A percentile compares a stretch with the other conserved stretches of the same genome.
Evolutionary conservation across 2,797 vertebrate species (phyloP).

Genomic region (Cossypha heuglini): DNA sequence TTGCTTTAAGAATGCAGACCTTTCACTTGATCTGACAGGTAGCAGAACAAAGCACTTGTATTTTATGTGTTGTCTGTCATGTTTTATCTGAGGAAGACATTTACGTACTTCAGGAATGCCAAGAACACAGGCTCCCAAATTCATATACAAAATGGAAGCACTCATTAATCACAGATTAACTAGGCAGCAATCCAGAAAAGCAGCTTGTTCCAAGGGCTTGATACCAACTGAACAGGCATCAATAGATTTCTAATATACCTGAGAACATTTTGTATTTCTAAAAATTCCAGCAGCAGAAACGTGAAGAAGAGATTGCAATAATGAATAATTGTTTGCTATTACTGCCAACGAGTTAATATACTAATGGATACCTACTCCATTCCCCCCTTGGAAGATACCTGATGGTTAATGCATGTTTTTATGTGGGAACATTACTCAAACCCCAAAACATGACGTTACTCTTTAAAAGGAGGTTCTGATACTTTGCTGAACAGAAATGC

Average conservation of each 20-base stretch:
- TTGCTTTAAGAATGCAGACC: background rate
- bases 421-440: background rate
- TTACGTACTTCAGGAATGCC: background rate
- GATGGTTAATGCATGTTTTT: slow-evolving; percentile 13
- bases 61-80: slow-evolving; percentile 35
- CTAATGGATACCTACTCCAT: background rate
- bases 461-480: background rate
- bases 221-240: slow-evolving; percentile 44
- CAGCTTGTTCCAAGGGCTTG: slow-evolving; percentile 15
- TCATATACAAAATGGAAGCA: slow-evolving; percentile 17
- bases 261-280: slow-evolving; percentile 11
- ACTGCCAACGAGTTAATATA: background rate
- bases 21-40: slow-evolving; percentile 17
- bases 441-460: background rate
- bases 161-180: slow-evolving; percentile 23
- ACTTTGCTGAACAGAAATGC: background rate
- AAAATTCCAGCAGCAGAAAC: background rate
- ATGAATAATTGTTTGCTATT: background rate
- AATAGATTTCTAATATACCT: background rate
- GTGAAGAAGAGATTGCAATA: background rate
- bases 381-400: background rate
- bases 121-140: slow-evolving; percentile 11
- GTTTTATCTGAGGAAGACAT: slow-evolving; percentile 47
- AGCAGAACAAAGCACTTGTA: slow-evolving; percentile 31
- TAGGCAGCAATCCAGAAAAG: slow-evolving; percentile 20